Conservation (phyloP, 92 coral and sea anemone genomes). For the Epizoanthus stellaris region DNA sequence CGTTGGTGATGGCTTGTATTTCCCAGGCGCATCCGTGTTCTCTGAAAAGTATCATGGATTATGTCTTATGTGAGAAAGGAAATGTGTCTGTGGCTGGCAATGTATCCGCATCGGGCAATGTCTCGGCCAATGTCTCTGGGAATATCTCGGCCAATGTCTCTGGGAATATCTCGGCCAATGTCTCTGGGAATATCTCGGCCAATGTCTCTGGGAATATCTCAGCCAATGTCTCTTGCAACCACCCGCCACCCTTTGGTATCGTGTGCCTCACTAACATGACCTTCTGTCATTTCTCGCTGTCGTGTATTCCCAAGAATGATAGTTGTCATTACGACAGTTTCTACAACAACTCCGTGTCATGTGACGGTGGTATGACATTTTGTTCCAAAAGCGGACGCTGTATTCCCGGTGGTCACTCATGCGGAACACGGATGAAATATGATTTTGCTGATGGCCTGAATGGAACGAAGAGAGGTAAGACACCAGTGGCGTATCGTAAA, state of each 20-base stretch:
- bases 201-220: no score
- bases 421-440: constrained; percentile 19
- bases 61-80: constrained; percentile 21
- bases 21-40: neutral
- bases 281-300: constrained; percentile 23
- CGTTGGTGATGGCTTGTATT: constrained; percentile 39
- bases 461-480: constrained; percentile 30
- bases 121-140: no score
- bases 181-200: no score
- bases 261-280: constrained; percentile 14
- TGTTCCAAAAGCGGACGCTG: constrained; percentile 30
- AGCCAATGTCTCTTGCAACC: neutral
- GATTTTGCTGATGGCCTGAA: constrained; percentile 3
- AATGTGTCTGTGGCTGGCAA: constrained; percentile 14
- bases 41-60: neutral
- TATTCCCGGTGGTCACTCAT: neutral
- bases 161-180: neutral
- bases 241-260: constrained; percentile 16
- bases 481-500: neutral
- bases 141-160: neutral
- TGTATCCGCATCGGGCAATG: neutral
- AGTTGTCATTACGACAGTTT: constrained; percentile 6
- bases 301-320: constrained; percentile 14
- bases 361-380: constrained; percentile 6
- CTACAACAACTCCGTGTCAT: constrained; percentile 11